Base-by-base conservation (phyloP, 2,797 vertebrate species). In the Oophaga sylvatica region DNA sequence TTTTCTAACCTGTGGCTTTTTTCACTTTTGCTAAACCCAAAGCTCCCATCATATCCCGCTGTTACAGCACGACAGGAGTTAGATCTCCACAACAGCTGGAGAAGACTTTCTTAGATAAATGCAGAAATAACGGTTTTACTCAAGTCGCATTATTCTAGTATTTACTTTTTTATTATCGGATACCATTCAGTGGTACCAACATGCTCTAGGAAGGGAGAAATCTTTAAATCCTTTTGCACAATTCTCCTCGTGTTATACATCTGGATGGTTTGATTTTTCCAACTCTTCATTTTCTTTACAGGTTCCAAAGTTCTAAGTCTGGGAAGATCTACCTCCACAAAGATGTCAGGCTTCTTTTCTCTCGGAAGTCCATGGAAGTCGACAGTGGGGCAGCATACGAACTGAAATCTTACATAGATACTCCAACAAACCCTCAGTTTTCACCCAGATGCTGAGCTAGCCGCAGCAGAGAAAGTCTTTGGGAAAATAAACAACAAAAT, bases 251-350 rank as follows among this genome's bases (percentile, higher is more conserved):
- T 29, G 3, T 79, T 59, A 29, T 35, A 75, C 20, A 45, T 75
- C 1, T 56, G 10, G 41, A 2, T 26, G 53, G 12, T 3, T 7
- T 12, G 63, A n/a, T 68, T 26, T 22, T 53, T 68, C 6, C n/a
- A 70, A 31, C 35, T 65, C 1, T 59, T 57, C 4, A 16, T 60
- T 75, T 84, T 15, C 13, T 35, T 15, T 31, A 87, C 92, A 99
- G 98, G 98, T 99, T 99, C 96, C 98, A 99, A 96, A 99, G 98
- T 95, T 98, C 98, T 59, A 99, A 98, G 95, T 99, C 98, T 97
- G 97, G 98, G 93, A 99, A 99, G 97, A 97, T 99, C 97, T 99
- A 99, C 98, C 98, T 99, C 97, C 98, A 99, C 91, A 96, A 97
- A 95, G 98, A 99, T 93, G 97, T 99, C 91, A 96, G 97, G 90